Conservation (phyloP, 2,797 vertebrate genomes). For the Hafferia zeledoni region DNA sequence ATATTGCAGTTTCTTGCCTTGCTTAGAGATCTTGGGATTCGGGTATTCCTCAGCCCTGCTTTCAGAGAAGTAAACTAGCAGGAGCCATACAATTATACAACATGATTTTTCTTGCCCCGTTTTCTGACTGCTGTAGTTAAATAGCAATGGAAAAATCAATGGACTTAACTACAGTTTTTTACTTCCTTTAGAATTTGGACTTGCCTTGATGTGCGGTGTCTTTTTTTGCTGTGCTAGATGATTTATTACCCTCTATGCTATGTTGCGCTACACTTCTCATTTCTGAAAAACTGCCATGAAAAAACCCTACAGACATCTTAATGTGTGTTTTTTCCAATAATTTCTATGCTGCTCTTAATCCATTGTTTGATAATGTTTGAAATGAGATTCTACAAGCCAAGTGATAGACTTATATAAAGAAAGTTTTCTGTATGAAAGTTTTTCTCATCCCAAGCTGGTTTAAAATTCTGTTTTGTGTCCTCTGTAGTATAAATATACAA, state of each 20-base stretch:
- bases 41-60: not conserved
- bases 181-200: not conserved
- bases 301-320: rapidly evolving
- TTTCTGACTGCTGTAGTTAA: not conserved
- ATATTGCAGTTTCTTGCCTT: not conserved
- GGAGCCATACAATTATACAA: rapidly evolving
- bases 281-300: not conserved
- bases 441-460: not conserved
- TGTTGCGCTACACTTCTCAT: not conserved
- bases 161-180: not conserved
- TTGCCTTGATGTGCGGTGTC: not conserved
- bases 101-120: rapidly evolving
- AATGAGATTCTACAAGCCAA: not conserved
- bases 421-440: not conserved
- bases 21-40: not conserved
- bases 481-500: not conserved
- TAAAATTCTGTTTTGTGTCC: not conserved
- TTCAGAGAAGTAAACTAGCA: not conserved
- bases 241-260: not conserved
- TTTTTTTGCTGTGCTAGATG: not conserved
- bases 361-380: not conserved
- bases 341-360: not conserved
- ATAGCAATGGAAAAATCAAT: not conserved
- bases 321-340: not conserved
- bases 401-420: not conserved